These are phyloP conservation scores for Orientallactaga sibirica DNA, from an alignment of 2,797 vertebrate genomes.

Conservation along the genomic window DNA sequence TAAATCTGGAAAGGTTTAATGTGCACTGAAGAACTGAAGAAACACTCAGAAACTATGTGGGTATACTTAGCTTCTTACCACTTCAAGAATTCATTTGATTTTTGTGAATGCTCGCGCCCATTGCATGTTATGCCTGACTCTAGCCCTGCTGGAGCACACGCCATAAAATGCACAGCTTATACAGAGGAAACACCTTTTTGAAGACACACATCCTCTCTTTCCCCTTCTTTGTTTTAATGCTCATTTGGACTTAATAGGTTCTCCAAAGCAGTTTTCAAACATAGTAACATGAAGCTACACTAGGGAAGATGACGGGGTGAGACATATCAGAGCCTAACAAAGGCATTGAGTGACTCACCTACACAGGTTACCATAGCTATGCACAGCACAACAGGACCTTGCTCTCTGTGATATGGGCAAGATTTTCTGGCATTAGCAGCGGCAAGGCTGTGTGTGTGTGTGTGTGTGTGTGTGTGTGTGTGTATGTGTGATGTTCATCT, in stretches of 20 bases:
- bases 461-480: too few relatives aligned
- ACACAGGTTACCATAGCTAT: slow-evolving; percentile 82
- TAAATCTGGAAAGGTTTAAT: slow-evolving; percentile 88
- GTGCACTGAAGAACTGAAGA: slow-evolving; percentile 78
- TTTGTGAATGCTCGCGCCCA: slow-evolving; percentile 81
- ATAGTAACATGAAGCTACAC: slow-evolving; percentile 66
- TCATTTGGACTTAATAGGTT: slow-evolving; percentile 42
- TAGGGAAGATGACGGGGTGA: slow-evolving; percentile 75
- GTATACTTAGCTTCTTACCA: slow-evolving; percentile 85
- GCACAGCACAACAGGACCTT: slow-evolving; percentile 80
- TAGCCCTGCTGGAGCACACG: fast-evolving
- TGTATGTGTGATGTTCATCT: slow-evolving; percentile 55
- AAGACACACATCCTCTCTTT: slow-evolving; percentile 52
- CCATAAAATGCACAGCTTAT: slow-evolving; percentile 54
- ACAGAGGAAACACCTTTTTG: not conserved
- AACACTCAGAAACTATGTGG: slow-evolving; percentile 84
- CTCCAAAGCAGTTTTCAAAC: slow-evolving; percentile 38
- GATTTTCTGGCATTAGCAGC: slow-evolving; percentile 54
- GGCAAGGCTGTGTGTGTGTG: not conserved
- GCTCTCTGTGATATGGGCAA: slow-evolving; percentile 79
- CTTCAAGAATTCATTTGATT: slow-evolving; percentile 80
- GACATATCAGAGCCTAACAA: slow-evolving; percentile 78
- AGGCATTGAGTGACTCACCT: slow-evolving; percentile 80
- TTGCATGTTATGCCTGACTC: slow-evolving; percentile 57
- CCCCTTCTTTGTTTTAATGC: slow-evolving; percentile 35